Percentiles rank a stretch among this genome's conserved stretches.
These are phyloP conservation scores for Drosophila sproati DNA, from an alignment of 1,140 invertebrate genomes.

Conservation along the genomic window DNA sequence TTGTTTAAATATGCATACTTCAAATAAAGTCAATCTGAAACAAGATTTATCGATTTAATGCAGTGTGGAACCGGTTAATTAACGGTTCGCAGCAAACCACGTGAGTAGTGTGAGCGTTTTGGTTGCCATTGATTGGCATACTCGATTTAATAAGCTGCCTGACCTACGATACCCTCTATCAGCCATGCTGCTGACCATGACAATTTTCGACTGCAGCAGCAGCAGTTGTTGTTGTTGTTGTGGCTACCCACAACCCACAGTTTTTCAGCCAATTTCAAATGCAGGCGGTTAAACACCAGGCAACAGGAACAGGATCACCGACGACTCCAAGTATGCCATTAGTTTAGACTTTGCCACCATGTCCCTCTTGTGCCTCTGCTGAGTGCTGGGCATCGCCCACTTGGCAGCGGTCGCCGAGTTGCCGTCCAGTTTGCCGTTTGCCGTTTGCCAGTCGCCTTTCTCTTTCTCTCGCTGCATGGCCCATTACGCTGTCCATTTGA, in stretches of 20 bases:
- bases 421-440: slow-evolving; percentile 9
- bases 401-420: slow-evolving; percentile 23
- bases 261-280: neutral
- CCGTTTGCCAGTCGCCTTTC: slow-evolving; percentile 33
- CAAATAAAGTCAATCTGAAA: too few species aligned
- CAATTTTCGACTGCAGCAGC: slow-evolving; percentile 2
- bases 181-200: slow-evolving; percentile 5
- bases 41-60: neutral
- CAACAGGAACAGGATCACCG: slow-evolving; percentile 24
- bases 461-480: slow-evolving; percentile 42
- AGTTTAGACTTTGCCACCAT: slow-evolving; percentile 5
- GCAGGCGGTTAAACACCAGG: neutral
- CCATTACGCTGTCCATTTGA: slow-evolving; percentile 79
- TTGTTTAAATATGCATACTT: too few species aligned
- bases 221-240: slow-evolving; percentile 7
- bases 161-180: slow-evolving; percentile 13
- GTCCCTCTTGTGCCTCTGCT: neutral
- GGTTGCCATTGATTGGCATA: slow-evolving; percentile 12
- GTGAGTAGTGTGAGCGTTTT: neutral
- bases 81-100: neutral
- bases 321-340: slow-evolving; percentile 10
- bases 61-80: neutral
- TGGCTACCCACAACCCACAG: slow-evolving; percentile 1
- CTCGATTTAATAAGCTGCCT: slow-evolving; percentile 27
- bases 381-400: slow-evolving; percentile 34